Evolutionary conservation across 1,140 invertebrate species (phyloP), one percentile per base, ranked within the genome.

Genomic region (Heliconius himera): DNA sequence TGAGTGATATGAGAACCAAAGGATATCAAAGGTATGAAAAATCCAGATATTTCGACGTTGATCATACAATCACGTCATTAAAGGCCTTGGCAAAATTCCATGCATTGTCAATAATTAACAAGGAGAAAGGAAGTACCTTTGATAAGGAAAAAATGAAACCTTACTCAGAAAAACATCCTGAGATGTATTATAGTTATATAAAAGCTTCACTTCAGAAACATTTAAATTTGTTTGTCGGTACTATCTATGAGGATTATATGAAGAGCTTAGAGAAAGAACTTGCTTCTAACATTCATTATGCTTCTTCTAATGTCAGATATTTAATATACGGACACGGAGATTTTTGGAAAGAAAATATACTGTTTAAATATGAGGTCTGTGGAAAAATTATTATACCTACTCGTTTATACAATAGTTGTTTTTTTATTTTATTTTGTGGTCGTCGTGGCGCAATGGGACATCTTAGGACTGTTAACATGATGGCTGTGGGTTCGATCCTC

Each of bases 251-350:
- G 29, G 8, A 70, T 18, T 82, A 75, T 73, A 54, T 82, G 11
- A 74, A 76, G 33, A 51, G 13, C 8, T 79, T 78, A 16, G 26
- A 41, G 36, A 49, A 20, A 26, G 22, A 74, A 1, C 46, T 74
- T 6, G 22, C 18, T 49, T 26, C 9, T 22, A 46, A 66, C 41
- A 51, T 79, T 60, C 16, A n/a, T 70, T 26, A 18, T 4, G 20
- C 54, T 20, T 49, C 72, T 18, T 74, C 73, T 1, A 71, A 83
- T 26, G 78, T 70, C 29, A 82, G 73, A 49, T 78, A 74, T 74
- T 70, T 86, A 36, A 70, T 85, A 8, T 85, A 84, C 54, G 85
- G 82, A 8, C 86, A 87, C 74, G 84, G 84, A 29, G 86, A 51
- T 6, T 51, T 51, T 51, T 51, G 49, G 49, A 51, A 51, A 51